Base-by-base conservation (phyloP, 2,797 vertebrate genomes). In the Macroramphosus scolopax region DNA sequence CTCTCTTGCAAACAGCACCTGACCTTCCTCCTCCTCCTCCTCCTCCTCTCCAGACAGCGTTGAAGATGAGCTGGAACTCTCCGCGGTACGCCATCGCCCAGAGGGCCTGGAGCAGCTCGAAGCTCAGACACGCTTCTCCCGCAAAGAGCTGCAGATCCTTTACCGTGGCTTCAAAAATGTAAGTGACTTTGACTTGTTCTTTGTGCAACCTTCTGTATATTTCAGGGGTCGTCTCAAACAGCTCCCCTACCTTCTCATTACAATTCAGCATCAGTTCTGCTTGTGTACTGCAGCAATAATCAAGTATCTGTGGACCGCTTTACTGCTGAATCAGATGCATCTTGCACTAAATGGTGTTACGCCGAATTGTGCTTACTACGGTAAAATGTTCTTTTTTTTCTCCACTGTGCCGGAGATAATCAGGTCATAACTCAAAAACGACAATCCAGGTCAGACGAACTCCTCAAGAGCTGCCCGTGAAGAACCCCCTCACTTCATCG, bases 101-200 rank as follows among this genome's bases (percentile, higher is more conserved):
- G 97, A 99, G 84, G 93, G 91, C 51, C 87, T 99, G 63, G 94
- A 98, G 58, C 90, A 95, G 52, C 91, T 99, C 56, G 95, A 99
- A 82, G 91, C 94, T 42, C 95, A 97, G 88, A 97, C 94, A 24
- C 93, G 92, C 47, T 99, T 99, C 84, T 94, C 93, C 59, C 95
- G 96, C 77, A 98, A 98, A 83, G 97, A 99, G 84, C 93, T 99
- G 5, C 97, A 99, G 89, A 97, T 99, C 79, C 91, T 99, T 3
- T 99, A 99, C 79, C 90, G 97, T 28, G 97, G 97, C 85, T 99
- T 99, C 88, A 99, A 99, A 82, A 99, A 97, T 0, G 97, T 98
- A 87, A 95, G 96, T 76, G 39, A 30, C 32, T 68, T 63, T 57
- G 33, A 49, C 70, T 68, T 42, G 1, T 71, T 72, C 11, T 49